These are phyloP conservation scores for Thumatha senex DNA, from an alignment of 2,888 invertebrate genomes.

Conservation along the genomic window DNA sequence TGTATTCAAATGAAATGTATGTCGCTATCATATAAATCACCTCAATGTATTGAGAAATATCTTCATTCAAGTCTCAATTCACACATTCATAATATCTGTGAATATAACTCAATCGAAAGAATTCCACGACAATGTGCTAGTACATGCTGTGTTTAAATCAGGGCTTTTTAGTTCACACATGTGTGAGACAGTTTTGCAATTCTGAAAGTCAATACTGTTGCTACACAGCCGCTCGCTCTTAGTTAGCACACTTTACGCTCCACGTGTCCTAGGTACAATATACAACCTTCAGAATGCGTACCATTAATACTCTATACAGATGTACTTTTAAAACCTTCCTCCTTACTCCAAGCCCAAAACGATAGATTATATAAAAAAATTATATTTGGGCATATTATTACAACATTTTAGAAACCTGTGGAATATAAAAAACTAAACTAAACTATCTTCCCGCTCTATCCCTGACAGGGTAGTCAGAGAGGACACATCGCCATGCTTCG, in stretches of 20 bases:
- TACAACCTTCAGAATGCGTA: too few relatives aligned
- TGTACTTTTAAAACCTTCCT: too few relatives aligned
- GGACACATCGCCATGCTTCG: too few relatives aligned
- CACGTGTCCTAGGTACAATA: not conserved
- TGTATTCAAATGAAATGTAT: too few relatives aligned
- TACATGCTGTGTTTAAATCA: not conserved
- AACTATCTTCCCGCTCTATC: too few relatives aligned
- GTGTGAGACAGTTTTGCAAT: constrained; percentile 20
- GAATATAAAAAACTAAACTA: too few relatives aligned
- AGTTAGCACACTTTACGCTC: not conserved
- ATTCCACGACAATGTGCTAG: not conserved
- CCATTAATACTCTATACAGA: too few relatives aligned
- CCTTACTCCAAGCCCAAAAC: too few relatives aligned
- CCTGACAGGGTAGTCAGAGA: too few relatives aligned
- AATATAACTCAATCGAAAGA: not conserved
- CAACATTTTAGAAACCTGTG: too few relatives aligned
- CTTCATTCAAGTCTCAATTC: not conserved
- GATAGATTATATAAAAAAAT: too few relatives aligned
- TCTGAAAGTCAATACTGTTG: constrained; percentile 15
- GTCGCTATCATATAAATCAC: not conserved
- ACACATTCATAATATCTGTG: not conserved
- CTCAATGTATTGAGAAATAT: not conserved
- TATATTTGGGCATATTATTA: too few relatives aligned
- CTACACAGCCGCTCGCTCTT: constrained; percentile 15
- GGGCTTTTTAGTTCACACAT: constrained; percentile 4